Evolutionary conservation across 2,797 vertebrate species (phyloP).

Genomic region (Pampus argenteus): DNA sequence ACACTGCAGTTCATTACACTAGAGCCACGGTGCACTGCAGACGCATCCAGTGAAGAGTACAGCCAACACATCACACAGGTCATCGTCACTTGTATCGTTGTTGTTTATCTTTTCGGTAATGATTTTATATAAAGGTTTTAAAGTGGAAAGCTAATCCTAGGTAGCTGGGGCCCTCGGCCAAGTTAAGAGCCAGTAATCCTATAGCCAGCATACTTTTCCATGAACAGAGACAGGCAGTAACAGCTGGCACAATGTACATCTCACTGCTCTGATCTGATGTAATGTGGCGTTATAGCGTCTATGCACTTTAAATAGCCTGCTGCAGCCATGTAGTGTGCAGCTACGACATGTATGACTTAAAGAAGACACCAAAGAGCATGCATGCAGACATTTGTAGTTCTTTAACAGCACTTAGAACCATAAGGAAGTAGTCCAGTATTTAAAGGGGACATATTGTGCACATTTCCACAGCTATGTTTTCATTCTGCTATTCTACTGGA

Average conservation of each 20-base stretch:
- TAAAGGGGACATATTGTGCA: background rate
- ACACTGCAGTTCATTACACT: conserved; percentile 62
- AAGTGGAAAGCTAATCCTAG: conserved; percentile 25
- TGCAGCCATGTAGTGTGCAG: conserved; percentile 21
- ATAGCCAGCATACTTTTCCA: conserved; percentile 21
- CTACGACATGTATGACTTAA: conserved; percentile 2
- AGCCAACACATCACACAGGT: conserved; percentile 11
- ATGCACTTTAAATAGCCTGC: conserved; percentile 52
- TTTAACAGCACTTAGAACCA: background rate
- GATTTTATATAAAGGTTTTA: conserved; percentile 48
- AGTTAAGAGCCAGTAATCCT: conserved; percentile 32
- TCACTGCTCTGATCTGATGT: conserved; percentile 50
- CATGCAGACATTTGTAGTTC: background rate
- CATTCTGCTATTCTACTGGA: background rate
- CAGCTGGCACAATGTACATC: conserved; percentile 45
- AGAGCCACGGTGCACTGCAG: conserved; percentile 53
- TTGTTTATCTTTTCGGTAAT: conserved; percentile 33
- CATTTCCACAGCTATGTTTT: background rate
- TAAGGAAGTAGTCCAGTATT: background rate
- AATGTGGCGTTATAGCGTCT: conserved; percentile 36
- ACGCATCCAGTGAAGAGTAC: conserved; percentile 36
- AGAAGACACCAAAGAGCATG: conserved; percentile 15
- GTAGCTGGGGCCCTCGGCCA: background rate
- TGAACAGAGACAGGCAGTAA: conserved; percentile 49
- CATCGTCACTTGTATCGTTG: conserved; percentile 27